Conservation (phyloP, 2,113 vertebrate species). For the Cephalopterus ornatus region DNA sequence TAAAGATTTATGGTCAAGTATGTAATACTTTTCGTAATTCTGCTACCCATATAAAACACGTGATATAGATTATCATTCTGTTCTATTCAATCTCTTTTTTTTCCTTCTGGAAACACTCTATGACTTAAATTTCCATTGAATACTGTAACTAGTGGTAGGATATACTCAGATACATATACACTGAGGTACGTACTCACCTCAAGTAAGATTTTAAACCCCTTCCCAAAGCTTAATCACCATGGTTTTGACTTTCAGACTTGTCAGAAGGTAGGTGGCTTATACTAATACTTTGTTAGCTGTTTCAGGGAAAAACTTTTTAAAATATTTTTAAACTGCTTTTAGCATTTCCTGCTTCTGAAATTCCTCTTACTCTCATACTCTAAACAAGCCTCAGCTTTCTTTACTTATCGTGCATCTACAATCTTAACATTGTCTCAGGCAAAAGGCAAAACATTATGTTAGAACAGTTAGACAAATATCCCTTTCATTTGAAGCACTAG, state of each 20-base stretch:
- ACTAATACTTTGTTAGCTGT: neutral
- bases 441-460: neutral
- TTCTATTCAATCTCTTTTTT: neutral
- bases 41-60: rapidly evolving
- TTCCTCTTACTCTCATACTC: neutral
- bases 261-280: neutral
- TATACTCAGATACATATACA: neutral
- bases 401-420: neutral
- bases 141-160: neutral
- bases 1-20: neutral
- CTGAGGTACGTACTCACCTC: neutral
- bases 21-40: neutral
- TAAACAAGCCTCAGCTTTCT: neutral
- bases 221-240: neutral
- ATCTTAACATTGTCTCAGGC: neutral
- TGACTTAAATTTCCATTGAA: neutral
- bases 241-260: neutral
- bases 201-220: neutral
- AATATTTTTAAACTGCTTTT: neutral
- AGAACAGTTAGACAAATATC: neutral
- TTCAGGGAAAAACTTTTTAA: neutral
- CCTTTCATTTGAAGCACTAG: neutral
- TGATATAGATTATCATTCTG: neutral
- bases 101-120: neutral
- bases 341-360: neutral